Evolutionary conservation across 2,113 vertebrate species (phyloP).

Genomic region (Catharus minimus): DNA sequence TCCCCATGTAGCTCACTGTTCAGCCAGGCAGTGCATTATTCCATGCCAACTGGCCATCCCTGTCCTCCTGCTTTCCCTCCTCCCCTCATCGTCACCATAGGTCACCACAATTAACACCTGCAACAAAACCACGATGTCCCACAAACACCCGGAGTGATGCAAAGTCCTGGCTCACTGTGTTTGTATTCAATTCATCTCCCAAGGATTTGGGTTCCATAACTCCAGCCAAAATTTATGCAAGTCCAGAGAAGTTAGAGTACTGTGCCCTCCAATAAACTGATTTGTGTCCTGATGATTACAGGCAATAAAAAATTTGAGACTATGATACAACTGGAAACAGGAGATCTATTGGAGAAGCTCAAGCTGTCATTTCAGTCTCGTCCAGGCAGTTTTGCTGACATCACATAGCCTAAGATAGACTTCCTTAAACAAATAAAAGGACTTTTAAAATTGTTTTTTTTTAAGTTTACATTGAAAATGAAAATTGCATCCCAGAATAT

Average conservation of each 20-base stretch:
- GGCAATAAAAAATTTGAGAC: neutral
- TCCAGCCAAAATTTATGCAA: neutral
- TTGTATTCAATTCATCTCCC: neutral
- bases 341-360: neutral
- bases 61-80: neutral
- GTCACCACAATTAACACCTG: neutral
- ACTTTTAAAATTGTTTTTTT: neutral
- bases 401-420: neutral
- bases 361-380: neutral
- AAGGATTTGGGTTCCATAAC: neutral
- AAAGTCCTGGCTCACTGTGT: accelerated
- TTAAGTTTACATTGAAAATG: neutral
- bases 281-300: neutral
- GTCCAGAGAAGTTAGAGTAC: neutral
- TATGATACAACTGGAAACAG: neutral
- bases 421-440: neutral
- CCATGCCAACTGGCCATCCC: neutral
- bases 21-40: neutral
- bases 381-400: neutral
- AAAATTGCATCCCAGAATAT: neutral
- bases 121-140: neutral
- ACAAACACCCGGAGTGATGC: accelerated
- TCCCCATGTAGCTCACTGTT: accelerated
- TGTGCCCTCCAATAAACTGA: neutral
- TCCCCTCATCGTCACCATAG: neutral